These are phyloP conservation scores for Syngnathoides biaculeatus DNA, from an alignment of 2,113 vertebrate genomes.

Conservation along the genomic window DNA sequence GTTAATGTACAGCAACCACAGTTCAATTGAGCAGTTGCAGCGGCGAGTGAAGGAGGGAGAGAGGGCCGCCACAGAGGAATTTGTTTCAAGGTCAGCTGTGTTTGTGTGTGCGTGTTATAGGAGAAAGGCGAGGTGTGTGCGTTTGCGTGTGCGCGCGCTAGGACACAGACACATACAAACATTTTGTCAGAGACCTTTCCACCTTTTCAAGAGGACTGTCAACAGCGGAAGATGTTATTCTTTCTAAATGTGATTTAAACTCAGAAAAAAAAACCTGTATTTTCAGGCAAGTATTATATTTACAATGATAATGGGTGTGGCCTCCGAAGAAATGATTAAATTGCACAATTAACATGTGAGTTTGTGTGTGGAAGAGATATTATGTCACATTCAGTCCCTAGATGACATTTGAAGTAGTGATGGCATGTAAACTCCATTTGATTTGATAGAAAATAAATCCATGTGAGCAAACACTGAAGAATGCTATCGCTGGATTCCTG, in stretches of 20 bases:
- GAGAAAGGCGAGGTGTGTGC: not conserved
- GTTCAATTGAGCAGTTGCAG: not conserved
- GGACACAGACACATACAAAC: not conserved
- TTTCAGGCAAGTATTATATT: not conserved
- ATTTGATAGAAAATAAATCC: not conserved
- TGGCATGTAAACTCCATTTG: not conserved
- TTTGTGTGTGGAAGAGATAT: not conserved
- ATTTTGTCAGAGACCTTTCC: conserved; percentile 9
- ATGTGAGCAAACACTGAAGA: not conserved
- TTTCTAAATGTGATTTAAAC: not conserved
- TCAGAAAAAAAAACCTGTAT: not conserved
- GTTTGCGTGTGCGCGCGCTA: not conserved
- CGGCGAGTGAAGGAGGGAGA: not conserved
- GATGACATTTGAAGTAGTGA: not conserved
- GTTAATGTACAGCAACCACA: not conserved
- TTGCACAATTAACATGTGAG: not conserved
- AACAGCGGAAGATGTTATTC: not conserved
- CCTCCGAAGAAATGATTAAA: not conserved
- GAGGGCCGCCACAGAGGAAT: conserved; percentile 23
- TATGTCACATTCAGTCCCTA: not conserved
- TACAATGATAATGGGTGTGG: not conserved
- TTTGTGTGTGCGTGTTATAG: not conserved
- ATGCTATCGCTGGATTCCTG: conserved; percentile 6
- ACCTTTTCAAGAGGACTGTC: not conserved
- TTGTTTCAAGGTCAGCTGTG: conserved; percentile 61